Evolutionary conservation across 2,797 vertebrate genomes (phyloP), one percentile per base, ranked within the genome.

Genomic region (Anolis apletophallus): DNA sequence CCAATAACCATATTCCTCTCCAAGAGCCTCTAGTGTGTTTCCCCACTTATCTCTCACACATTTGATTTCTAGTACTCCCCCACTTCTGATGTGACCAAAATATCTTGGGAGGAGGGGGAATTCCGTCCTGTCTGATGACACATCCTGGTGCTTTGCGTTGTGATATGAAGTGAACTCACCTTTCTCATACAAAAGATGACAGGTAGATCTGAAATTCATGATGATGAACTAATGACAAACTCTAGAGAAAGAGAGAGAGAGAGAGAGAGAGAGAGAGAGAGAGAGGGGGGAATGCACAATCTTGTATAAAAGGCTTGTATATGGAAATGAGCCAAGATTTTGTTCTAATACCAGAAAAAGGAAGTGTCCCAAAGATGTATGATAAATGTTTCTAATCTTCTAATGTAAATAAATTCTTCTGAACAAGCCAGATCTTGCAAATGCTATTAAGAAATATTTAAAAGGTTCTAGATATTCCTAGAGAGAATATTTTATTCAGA

Each of bases 1-100:
- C 1, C 6, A 86, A 83, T 79, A 17, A 85, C 81, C 11, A 2
- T 0, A 2, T 81, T 13, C 68, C 81, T 88, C 3, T 21, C 68
- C 52, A 17, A 78, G 83, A 79, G 68, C 67, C 61, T 89, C 88
- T 91, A 90, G 84, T 68, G 81, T 7, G 0, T 74, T 90, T 78
- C 84, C 52, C 75, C 81, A 78, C 50, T 29, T 82, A 84, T 36
- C 9, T 73, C 36, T 91, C 92, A 88, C 79, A 40, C 61, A 0
- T 81, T 90, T 69, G 80, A 82, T 82, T 77, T 79, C 86, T 64
- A 85, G 88, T 86, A 92, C 83, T 1, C 85, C 92, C 88, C 90
- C 61, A 29, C 61, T 36, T 2, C 32, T n/a, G 71, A 81, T 71
- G 52, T 36, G 71, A 91, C 74, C 0, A 0, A 91, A 91, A 83